Evolutionary conservation across 2,888 invertebrate species (phyloP).

Genomic region (Furcula furcula): DNA sequence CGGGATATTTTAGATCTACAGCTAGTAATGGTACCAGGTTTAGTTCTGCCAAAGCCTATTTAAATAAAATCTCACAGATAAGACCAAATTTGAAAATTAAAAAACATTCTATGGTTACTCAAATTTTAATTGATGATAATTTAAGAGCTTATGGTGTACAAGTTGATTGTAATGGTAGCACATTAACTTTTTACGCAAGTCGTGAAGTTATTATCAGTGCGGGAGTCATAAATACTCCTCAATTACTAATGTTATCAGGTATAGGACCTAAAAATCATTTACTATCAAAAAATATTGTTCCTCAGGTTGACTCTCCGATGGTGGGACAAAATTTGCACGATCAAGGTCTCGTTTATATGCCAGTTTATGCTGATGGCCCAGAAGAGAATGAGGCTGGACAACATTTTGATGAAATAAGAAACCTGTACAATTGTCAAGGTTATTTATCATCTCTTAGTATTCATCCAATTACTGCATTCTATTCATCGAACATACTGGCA

Average conservation of each 20-base stretch:
- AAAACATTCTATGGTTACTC: slow-evolving; percentile 14
- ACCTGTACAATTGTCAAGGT: slow-evolving; percentile 17
- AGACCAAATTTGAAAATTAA: slow-evolving; percentile 19
- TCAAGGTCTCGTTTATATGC: too few species aligned
- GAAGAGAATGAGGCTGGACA: slow-evolving; percentile 1
- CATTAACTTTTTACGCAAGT: slow-evolving; percentile 8
- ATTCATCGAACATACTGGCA: too few species aligned
- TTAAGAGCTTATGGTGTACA: slow-evolving; percentile 11
- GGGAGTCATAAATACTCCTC: slow-evolving; percentile 17
- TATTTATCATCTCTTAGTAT: slow-evolving; percentile 5
- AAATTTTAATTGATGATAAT: slow-evolving; percentile 9
- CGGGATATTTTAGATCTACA: slow-evolving; percentile 3
- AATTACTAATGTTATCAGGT: slow-evolving; percentile 26
- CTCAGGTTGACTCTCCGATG: too few species aligned
- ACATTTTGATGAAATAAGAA: slow-evolving; percentile 10
- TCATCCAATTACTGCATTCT: too few species aligned
- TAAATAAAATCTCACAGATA: slow-evolving; percentile 8
- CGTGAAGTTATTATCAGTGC: slow-evolving; percentile 22
- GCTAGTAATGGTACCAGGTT: slow-evolving; percentile 13
- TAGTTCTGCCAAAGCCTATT: slow-evolving; percentile 14
- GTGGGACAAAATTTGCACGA: too few species aligned
- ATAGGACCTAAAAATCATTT: slow-evolving; percentile 22
- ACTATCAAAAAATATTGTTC: neutral
- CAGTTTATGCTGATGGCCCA: too few species aligned
- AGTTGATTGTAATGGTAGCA: slow-evolving; percentile 6